Conservation (phyloP, 2,797 vertebrate genomes). For the Galago senegalensis region DNA sequence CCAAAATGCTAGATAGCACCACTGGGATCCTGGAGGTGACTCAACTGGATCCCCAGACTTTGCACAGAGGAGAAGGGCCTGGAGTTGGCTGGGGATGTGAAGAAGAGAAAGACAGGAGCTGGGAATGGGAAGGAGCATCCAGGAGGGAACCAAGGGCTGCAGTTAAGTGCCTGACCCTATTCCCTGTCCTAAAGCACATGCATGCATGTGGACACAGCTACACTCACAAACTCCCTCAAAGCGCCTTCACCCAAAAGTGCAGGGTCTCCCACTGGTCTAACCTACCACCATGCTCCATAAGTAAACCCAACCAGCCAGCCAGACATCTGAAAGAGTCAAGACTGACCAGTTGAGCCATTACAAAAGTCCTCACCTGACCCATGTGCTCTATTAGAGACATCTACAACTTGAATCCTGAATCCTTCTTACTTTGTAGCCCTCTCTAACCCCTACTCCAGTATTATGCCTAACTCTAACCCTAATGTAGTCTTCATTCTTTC, state of each 20-base stretch:
- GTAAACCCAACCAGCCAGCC: not conserved
- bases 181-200: not conserved
- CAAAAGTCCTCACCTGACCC: not conserved
- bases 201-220: not conserved
- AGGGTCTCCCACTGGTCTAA: not conserved
- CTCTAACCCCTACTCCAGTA: not conserved
- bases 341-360: not conserved
- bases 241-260: not conserved
- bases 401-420: not conserved
- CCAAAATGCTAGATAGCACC: not conserved
- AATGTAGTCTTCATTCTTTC: conserved; percentile 23
- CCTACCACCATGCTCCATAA: not conserved
- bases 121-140: not conserved
- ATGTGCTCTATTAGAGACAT: not conserved
- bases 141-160: not conserved
- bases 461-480: not conserved
- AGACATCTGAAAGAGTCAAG: not conserved
- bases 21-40: not conserved
- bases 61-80: not conserved
- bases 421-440: not conserved
- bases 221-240: not conserved
- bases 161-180: not conserved
- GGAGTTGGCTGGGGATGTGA: not conserved
- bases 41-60: not conserved
- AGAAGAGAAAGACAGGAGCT: not conserved